These are phyloP conservation scores for honey bee (Apis mellifera) DNA, from an alignment of 1,140 invertebrate genomes.

Conservation along the genomic window DNA sequence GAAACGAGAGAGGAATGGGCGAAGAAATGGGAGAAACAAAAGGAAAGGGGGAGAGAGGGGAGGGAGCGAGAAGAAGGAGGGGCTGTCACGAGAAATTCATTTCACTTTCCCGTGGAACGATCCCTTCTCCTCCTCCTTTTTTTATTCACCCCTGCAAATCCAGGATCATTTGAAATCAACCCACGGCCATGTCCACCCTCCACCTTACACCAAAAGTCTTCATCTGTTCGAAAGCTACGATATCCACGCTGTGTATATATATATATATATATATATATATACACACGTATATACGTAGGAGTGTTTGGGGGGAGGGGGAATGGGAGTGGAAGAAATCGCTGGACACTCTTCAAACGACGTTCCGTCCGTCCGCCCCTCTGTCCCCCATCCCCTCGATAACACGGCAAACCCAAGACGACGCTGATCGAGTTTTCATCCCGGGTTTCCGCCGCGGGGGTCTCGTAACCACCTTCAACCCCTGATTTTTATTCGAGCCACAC, in stretches of 20 bases:
- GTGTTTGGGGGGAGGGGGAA: neutral
- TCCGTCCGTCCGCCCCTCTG: neutral
- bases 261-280: too few species aligned
- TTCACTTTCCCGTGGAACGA: constrained; percentile 59
- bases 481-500: constrained; percentile 70
- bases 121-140: constrained; percentile 34
- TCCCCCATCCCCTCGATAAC: neutral
- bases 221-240: constrained; percentile 23
- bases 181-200: constrained; percentile 46
- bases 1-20: neutral
- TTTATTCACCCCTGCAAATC: constrained; percentile 66
- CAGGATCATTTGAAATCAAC: constrained; percentile 70
- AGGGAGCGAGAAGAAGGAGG: constrained; percentile 7
- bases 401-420: constrained; percentile 43
- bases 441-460: constrained; percentile 28
- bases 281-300: neutral
- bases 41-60: neutral
- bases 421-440: constrained; percentile 71
- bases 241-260: constrained; percentile 27
- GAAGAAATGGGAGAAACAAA: neutral
- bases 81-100: constrained; percentile 57
- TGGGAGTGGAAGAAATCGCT: constrained; percentile 55
- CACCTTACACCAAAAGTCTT: neutral
- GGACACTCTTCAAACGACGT: constrained; percentile 47
- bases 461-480: constrained; percentile 32